Evolutionary conservation across 2,113 vertebrate genomes (phyloP), one percentile per base, ranked within the genome.

Genomic region (Ochotona princeps): DNA sequence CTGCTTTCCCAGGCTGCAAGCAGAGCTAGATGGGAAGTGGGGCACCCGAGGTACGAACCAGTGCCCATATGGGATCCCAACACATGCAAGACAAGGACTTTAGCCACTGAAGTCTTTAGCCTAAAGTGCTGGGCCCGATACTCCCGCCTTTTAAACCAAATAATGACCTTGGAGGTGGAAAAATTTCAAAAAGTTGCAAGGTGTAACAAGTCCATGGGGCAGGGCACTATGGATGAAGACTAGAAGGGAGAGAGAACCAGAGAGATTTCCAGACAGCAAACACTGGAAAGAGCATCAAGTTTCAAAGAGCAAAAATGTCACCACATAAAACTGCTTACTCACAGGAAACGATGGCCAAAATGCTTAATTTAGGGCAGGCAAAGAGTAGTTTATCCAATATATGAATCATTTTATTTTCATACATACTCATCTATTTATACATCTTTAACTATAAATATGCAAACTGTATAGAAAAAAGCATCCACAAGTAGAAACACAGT

Each of bases 221-320:
- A 2, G 57, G 23, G 15, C 17, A 20, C n/a, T 17, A 9, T 49
- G 5, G 25, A 3, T 32, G 32, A 65, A 26, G 63, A 3, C 61
- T 32, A 44, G 3, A 10, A 23, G 54, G 30, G 21, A 63, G 3
- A 2, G 10, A 28, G 73, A 51, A 14, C 18, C 70, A 57, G 8
- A 15, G 38, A 30, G 83, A 10, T 28, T 81, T 83, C 63, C 66
- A 54, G 25, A 61, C 35, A 65, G 57, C 54, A 79, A 93, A 91
- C 65, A 63, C 35, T 89, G 66, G 14, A 25, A 67, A 66, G 23
- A 30, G 20, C 84, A 85, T 14, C 66, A n/a, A 47, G 14, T 89
- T 83, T 86, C 79, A 18, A 92, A 87, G 49, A 75, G 90, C 28
- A 79, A 92, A 94, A 76, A 57, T 85, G 84, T 86, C 69, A 87